phyloP scores from a whole-genome alignment of 2,797 vertebrate genomes.

The Helicolenus hilgendorfi region DNA sequence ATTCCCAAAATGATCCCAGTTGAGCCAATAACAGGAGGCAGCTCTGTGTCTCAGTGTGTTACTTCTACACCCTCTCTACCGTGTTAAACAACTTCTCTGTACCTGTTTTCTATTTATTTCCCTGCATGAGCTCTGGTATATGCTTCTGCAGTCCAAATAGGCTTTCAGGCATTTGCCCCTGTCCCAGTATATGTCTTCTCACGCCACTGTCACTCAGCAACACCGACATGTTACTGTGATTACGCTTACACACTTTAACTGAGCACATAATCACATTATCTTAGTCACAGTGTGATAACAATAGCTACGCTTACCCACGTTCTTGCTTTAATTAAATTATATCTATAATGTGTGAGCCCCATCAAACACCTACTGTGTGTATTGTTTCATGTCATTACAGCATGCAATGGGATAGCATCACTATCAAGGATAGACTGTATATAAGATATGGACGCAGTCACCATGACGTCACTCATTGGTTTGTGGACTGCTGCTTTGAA shows the following conservation, averaged over 20 bases:
- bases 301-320: background rate
- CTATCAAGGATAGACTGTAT: background rate
- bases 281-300: background rate
- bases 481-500: too few species aligned
- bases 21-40: background rate
- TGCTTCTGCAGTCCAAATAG: background rate
- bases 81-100: background rate
- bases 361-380: background rate
- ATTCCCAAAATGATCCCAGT: conserved; percentile 11
- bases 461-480: too few species aligned
- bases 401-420: background rate
- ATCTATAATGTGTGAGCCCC: background rate
- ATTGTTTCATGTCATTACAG: background rate
- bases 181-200: background rate
- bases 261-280: conserved; percentile 14
- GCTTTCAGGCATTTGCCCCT: background rate
- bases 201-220: background rate
- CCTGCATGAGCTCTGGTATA: background rate
- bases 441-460: background rate
- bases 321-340: conserved; percentile 1
- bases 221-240: background rate
- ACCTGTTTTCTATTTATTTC: background rate
- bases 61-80: background rate
- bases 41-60: background rate
- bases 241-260: background rate